Base-by-base conservation (phyloP, 2,888 invertebrate species). In the Pristionchus japonicus region DNA sequence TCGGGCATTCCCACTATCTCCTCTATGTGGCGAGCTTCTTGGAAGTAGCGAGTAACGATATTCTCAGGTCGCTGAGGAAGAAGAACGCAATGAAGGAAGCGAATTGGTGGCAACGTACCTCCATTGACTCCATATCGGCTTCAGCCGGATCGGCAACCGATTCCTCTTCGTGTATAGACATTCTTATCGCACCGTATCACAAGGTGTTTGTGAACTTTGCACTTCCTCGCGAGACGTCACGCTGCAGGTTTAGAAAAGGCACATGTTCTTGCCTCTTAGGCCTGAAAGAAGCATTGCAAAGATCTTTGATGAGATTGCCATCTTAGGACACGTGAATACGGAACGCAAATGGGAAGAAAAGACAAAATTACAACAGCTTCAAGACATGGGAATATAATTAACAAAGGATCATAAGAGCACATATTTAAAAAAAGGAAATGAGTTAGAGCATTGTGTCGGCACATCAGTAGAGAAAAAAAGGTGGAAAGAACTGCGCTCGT, bases 21-120 rank as follows among this genome's bases (percentile, higher is more conserved):
- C 89, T 93, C 93, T 2, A 92, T 88, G 74, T 93, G 93, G 37
- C 93, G 88, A 3, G 91, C 91, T 67, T 93, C 93, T 90, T 92
- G 92, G 89, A 93, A 92, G 89, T 89, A 92, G 20, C 90, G 85
- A 40, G 90, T 89, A n/a, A 91, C 89, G 43, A 88, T 47, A 61
- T 88, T 88, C 61, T 89, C 89, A 34, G 89, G 57, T 86, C 87
- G 88, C 91, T 91, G 89, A 61, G 88, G n/a, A n/a, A n/a, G n/a
- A n/a, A n/a, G n/a, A n/a, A n/a, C n/a, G n/a, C n/a, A n/a, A n/a
- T n/a, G n/a, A n/a, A n/a, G n/a, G n/a, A n/a, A n/a, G n/a, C n/a
- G n/a, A n/a, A n/a, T n/a, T n/a, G n/a, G n/a, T n/a, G n/a, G n/a
- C n/a, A 64, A 34, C 34, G 31, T 15, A 34, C 67, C 67, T 67